phyloP scores from a whole-genome alignment of 1,140 invertebrate species.

The Drosophila funebris region DNA sequence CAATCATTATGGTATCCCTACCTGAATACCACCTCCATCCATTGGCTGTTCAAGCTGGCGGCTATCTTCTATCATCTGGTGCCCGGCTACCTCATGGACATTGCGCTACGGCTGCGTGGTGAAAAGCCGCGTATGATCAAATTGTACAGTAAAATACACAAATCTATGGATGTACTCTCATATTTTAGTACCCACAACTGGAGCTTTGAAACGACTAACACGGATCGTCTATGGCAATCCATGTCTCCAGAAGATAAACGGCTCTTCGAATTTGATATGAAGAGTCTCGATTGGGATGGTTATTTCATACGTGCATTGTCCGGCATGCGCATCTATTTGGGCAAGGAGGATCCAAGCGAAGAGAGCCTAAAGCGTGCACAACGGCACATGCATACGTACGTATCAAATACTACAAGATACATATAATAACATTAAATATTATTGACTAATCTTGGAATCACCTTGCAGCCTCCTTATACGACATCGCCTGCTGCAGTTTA shows the following conservation, averaged over 20 bases:
- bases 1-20: constrained; percentile 84
- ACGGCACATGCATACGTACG: not conserved
- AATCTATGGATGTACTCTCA: constrained; percentile 87
- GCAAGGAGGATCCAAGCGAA: constrained; percentile 87
- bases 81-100: constrained; percentile 86
- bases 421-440: not conserved
- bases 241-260: constrained; percentile 86
- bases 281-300: constrained; percentile 86
- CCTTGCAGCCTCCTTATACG: constrained; percentile 3
- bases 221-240: constrained; percentile 85
- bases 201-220: constrained; percentile 88
- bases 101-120: constrained; percentile 83
- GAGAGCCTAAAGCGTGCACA: constrained; percentile 84
- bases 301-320: constrained; percentile 86
- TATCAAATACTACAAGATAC: not conserved
- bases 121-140: constrained; percentile 84
- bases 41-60: constrained; percentile 80
- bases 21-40: constrained; percentile 73
- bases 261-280: constrained; percentile 88
- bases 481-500: constrained; percentile 12
- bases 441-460: not conserved
- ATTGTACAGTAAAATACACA: constrained; percentile 89
- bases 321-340: constrained; percentile 87
- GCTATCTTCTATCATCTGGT: constrained; percentile 85
- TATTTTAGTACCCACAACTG: constrained; percentile 87